Evolutionary conservation across 30 jellyfish, hydroid and myxozoan species (phyloP), one percentile per base, ranked within the genome.

Genomic region (Cassiopea andromeda): DNA sequence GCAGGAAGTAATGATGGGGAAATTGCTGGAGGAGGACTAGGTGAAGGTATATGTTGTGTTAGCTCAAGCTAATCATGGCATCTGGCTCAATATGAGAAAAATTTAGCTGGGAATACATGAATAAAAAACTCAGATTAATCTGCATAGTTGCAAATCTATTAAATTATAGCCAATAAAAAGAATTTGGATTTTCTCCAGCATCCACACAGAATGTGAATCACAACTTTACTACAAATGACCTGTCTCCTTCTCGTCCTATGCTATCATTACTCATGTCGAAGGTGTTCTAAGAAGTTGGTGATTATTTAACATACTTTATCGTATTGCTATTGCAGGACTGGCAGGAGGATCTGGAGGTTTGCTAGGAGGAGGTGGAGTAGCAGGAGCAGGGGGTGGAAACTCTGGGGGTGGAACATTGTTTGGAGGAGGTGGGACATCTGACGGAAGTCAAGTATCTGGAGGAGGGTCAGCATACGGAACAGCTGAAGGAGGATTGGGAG

Each of bases 341-440:
- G 12, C 12, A 54, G 97, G 83, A 67, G 87, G 89, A 10, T 81
- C 64, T 60, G 95, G 95, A 18, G 68, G 68, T 12, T 60, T 76
- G n/a, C 85, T 84, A 54, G 83, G 46, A 17, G 84, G 75, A 44
- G 94, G 90, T 7, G 83, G 88, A 10, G 76, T 45, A 48, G 91
- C 78, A n/a, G 89, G 68, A 7, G 94, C 77, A 1, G 94, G 85
- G 7, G 83, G 73, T n/a, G 83, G 6, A 47, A 80, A 85, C 61
- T 83, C 77, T 16, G 86, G 75, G 1, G 94, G 94, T 1, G 85
- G 84, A 44, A 90, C 44, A 1, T 77, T 60, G 16, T 69, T 10
- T 1, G 91, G 47, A 5, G 94, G 90, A 9, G 83, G 77, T 6
- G 75, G 44, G 1, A 87, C 70, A 0, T 80, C 81, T 0, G 87